phyloP scores from a whole-genome alignment of 2,797 vertebrate genomes.

The Huso huso region DNA sequence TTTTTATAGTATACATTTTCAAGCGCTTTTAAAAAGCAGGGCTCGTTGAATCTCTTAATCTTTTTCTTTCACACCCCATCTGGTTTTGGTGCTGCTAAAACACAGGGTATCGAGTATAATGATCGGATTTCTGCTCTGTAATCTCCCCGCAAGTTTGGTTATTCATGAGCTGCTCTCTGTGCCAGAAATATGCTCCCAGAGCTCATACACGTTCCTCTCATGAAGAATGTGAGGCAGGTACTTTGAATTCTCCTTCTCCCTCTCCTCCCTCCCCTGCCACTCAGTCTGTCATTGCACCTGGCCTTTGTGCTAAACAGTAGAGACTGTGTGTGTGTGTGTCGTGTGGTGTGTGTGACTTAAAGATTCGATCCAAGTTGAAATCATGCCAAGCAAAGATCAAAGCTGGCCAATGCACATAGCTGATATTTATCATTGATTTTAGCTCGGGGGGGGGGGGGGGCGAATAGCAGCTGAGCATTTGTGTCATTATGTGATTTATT shows the following conservation, averaged over 20 bases:
- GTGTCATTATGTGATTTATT: slow-evolving; percentile 63
- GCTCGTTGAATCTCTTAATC: slow-evolving; percentile 42
- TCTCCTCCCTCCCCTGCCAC: too few species aligned
- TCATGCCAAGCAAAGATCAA: slow-evolving; percentile 62
- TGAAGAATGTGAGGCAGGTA: slow-evolving; percentile 12
- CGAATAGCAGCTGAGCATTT: slow-evolving; percentile 56
- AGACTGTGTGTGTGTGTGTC: slow-evolving; percentile 30
- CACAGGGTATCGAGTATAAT: slow-evolving; percentile 59
- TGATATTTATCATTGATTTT: slow-evolving; percentile 40
- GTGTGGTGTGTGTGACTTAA: not conserved
- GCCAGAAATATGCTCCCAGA: slow-evolving; percentile 26
- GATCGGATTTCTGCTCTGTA: slow-evolving; percentile 63
- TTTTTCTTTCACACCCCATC: slow-evolving; percentile 49
- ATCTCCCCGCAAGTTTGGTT: slow-evolving; percentile 55
- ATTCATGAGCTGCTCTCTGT: slow-evolving; percentile 36
- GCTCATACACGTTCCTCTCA: slow-evolving; percentile 6
- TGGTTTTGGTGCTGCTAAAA: slow-evolving; percentile 54
- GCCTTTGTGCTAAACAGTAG: slow-evolving; percentile 53
- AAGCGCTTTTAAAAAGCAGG: not conserved
- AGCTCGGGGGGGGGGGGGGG: slow-evolving; percentile 44
- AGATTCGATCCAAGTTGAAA: slow-evolving; percentile 21
- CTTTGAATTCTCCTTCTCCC: slow-evolving; percentile 2
- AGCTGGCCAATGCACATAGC: slow-evolving; percentile 59
- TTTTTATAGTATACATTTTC: too few species aligned
- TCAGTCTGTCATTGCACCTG: slow-evolving; percentile 46